phyloP scores from a whole-genome alignment of 2,113 vertebrate species.

The Vulpes ferrilata region DNA sequence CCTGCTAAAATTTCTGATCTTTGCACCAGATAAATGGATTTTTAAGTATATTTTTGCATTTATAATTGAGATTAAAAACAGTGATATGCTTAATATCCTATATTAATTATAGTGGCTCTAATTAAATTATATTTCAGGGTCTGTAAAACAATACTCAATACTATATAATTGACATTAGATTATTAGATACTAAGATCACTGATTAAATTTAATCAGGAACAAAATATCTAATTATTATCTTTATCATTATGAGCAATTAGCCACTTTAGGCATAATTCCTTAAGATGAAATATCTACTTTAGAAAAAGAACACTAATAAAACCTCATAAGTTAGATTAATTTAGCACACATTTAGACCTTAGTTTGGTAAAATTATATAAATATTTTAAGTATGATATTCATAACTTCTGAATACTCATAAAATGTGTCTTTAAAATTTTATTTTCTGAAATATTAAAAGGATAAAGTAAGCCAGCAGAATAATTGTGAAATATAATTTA shows the following conservation, averaged over 20 bases:
- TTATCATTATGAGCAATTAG: constrained; percentile 48
- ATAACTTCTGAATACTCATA: neutral
- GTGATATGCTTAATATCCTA: neutral
- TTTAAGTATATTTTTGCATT: constrained; percentile 10
- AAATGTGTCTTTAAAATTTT: neutral
- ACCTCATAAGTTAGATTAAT: constrained; percentile 6
- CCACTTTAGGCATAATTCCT: neutral
- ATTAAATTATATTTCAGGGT: constrained; percentile 65
- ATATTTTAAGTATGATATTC: neutral
- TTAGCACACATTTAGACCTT: neutral
- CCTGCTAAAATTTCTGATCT: neutral
- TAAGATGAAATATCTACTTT: constrained; percentile 10
- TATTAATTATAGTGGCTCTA: constrained; percentile 9
- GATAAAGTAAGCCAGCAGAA: neutral
- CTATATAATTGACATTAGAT: constrained; percentile 69
- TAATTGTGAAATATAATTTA: constrained; percentile 17
- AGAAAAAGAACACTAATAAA: constrained; percentile 3
- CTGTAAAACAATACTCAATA: constrained; percentile 72
- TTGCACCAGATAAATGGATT: neutral
- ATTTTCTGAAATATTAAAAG: neutral
- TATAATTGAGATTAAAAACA: constrained; percentile 18
- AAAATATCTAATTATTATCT: constrained; percentile 53
- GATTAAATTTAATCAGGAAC: constrained; percentile 77
- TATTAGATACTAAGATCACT: constrained; percentile 78
- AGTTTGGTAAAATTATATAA: neutral